Conservation (phyloP, 64 coral and sea anemone genomes). For the Orbicella faveolata region DNA sequence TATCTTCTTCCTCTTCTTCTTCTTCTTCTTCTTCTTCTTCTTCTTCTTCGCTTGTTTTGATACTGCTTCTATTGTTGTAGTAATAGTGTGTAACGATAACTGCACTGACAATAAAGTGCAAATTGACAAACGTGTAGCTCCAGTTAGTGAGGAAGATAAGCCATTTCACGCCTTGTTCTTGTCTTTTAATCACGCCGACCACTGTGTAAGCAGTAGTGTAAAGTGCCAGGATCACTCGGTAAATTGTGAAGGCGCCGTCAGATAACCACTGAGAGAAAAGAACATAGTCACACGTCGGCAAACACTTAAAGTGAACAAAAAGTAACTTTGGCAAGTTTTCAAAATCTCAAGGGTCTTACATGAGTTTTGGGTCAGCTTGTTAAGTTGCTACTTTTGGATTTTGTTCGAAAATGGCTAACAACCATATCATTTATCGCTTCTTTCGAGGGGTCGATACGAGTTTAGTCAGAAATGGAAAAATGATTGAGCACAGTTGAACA, state of each 20-base stretch:
- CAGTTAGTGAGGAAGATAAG: constrained; percentile 88
- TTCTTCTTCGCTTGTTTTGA: background rate
- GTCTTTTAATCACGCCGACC: constrained; percentile 34
- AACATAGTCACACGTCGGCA: background rate
- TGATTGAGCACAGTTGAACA: too few relatives aligned
- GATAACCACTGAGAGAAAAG: constrained; percentile 52
- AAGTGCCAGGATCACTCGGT: constrained; percentile 58
- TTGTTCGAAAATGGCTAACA: too few relatives aligned
- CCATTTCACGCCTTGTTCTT: constrained; percentile 42
- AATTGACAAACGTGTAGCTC: constrained; percentile 74
- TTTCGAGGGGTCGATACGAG: too few relatives aligned
- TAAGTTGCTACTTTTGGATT: too few relatives aligned
- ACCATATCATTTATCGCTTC: too few relatives aligned
- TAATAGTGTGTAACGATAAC: constrained; percentile 29
- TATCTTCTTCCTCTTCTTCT: background rate
- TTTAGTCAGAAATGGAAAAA: too few relatives aligned
- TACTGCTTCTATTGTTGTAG: background rate
- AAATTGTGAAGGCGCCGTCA: constrained; percentile 46
- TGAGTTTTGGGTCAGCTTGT: too few relatives aligned
- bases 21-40: constrained; percentile 4
- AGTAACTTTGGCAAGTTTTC: too few relatives aligned
- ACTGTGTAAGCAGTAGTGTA: constrained; percentile 64
- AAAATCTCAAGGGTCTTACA: background rate
- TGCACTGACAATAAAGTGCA: constrained; percentile 60
- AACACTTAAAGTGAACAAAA: background rate